Conservation (phyloP, 2,113 vertebrate genomes). For the Aviceda subcristata region DNA sequence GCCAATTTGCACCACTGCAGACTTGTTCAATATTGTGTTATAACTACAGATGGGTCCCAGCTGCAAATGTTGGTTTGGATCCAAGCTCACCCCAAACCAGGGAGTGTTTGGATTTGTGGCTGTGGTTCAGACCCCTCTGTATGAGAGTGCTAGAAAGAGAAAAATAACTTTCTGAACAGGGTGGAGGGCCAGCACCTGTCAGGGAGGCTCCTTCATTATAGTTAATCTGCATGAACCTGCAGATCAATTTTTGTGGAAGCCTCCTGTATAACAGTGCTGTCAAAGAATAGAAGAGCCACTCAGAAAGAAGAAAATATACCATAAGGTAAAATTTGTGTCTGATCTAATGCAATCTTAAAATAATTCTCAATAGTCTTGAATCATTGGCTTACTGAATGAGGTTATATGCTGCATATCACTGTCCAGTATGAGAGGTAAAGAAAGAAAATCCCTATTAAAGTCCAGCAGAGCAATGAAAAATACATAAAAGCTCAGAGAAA, state of each 20-base stretch:
- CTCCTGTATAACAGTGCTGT: not conserved
- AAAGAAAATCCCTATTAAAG: not conserved
- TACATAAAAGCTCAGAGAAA: not conserved
- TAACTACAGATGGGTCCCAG: constrained; percentile 40
- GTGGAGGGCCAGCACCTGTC: not conserved
- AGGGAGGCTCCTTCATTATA: not conserved
- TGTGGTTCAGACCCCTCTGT: not conserved
- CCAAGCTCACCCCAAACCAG: constrained; percentile 24
- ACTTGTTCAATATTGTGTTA: not conserved
- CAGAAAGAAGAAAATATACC: not conserved
- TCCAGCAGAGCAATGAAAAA: not conserved
- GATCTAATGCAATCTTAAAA: not conserved
- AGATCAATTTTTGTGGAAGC: not conserved
- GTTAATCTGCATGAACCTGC: not conserved
- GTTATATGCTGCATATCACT: not conserved
- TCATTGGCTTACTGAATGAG: not conserved
- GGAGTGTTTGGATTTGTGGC: not conserved
- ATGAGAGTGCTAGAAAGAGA: not conserved
- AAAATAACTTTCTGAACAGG: not conserved
- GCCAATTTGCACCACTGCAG: constrained; percentile 30
- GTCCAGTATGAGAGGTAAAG: not conserved
- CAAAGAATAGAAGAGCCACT: not conserved
- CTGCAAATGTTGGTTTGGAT: constrained; percentile 28
- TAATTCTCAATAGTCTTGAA: not conserved
- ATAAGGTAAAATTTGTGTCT: not conserved